Evolutionary conservation across 1,140 invertebrate species (phyloP), one percentile per base, ranked within the genome.

Genomic region (Heliconius hewitsoni): DNA sequence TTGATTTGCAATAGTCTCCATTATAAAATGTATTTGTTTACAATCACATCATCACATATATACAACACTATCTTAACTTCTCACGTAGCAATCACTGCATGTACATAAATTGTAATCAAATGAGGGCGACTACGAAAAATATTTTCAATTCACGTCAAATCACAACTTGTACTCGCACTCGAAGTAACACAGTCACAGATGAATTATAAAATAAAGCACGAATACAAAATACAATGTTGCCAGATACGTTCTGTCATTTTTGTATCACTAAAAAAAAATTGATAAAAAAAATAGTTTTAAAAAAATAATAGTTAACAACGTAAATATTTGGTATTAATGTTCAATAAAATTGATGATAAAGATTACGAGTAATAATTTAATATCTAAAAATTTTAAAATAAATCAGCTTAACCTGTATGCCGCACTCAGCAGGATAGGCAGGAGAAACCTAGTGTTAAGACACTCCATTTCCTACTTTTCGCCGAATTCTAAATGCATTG

Each of bases 1-100:
- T 85, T 89, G 89, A 89, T 89, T 93, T 84, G 90, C 81, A 87
- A 89, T 91, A 81, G 90, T 87, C 87, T 93, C 91, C 93, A 94
- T 93, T 90, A 89, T 85, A 81, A 78, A 76, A 71, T 74, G 81
- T 81, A 87, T 76, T 82, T 85, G 79, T 83, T 79, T 84, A 80
- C 86, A 86, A 93, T 93, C 88, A 93, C 93, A 93, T 90, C 84
- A 92, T 93, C 90, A 92, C 92, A 87, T 78, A 70, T 76, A 78
- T 71, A 75, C 34, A 78, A 52, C n/a, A 78, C 70, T 60, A 27
- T 77, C 66, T 55, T 79, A 34, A 74, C 39, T 70, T 73, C 55
- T 70, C 27, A 80, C 18, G 73, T 73, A 74, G 60, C 27, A 46
- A 73, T 71, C 34, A 71, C 71, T 39, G 11, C 9, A 71, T 4